Evolutionary conservation across 2,797 vertebrate species (phyloP).

Genomic region (Pseudotriccus pelzelni): DNA sequence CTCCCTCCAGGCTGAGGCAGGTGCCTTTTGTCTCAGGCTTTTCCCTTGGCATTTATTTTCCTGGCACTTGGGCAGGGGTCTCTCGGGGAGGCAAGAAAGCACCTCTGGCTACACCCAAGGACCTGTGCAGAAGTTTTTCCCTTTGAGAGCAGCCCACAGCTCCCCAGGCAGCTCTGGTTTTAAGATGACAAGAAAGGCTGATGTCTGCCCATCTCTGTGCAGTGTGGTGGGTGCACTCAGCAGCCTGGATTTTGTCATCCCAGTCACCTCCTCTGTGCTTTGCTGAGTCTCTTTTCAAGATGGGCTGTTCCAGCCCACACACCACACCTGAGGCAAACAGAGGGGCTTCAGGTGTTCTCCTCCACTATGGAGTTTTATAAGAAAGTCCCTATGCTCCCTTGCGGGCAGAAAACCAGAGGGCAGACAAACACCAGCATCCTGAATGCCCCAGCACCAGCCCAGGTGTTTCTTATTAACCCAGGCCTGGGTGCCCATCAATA

Average conservation of each 20-base stretch:
- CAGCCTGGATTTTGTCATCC: fast-evolving
- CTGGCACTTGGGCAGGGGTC: too few species aligned
- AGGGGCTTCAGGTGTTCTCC: neutral
- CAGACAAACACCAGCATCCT: neutral
- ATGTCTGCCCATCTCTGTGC: fast-evolving
- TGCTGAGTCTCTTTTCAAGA: fast-evolving
- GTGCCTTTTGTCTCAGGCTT: neutral
- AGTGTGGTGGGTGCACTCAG: fast-evolving
- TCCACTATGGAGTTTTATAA: neutral
- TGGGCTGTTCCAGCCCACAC: fast-evolving
- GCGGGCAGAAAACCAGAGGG: neutral
- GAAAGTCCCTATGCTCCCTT: fast-evolving
- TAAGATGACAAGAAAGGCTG: neutral
- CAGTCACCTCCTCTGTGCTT: neutral
- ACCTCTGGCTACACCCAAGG: fast-evolving
- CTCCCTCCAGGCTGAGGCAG: fast-evolving
- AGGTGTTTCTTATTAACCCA: neutral
- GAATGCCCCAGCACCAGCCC: too few species aligned
- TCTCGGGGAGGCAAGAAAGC: too few species aligned
- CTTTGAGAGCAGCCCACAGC: neutral
- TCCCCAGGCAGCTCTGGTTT: neutral
- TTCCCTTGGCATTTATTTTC: fast-evolving
- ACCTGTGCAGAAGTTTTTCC: neutral
- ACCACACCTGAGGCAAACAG: neutral
- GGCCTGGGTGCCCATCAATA: too few species aligned